Base-by-base conservation (phyloP, 2,888 invertebrate species). In the Sesia apiformis region DNA sequence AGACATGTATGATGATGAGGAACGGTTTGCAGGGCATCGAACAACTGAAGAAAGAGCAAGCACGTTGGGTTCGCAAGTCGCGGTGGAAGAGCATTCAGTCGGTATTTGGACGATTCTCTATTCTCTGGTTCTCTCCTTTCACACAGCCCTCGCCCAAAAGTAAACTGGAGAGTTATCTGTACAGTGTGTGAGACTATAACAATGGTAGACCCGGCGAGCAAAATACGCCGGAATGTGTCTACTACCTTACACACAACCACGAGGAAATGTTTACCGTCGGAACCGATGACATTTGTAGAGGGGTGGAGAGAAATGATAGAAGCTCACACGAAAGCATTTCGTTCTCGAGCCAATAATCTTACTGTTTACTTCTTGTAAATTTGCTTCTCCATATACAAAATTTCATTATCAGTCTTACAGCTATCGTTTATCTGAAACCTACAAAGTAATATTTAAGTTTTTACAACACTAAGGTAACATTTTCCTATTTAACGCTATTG, bases 71-170 rank as follows among this genome's bases (percentile, higher is more conserved):
- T 52, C 96, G 96, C 68, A 96, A 96, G 70, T 97, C 97, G 0
- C 91, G 96, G 53, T 97, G 98, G 95, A 96, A 97, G 91, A 97
- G 97, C 72, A 94, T 99, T 65, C 97, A 98, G 76, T 94, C 97
- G 0, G 99, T 99, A 3, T 99, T 99, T 83, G 99, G 99, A 39
- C 92, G 98, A 7, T 98, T 99, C 83, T 97, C 97, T 0, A 79
- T 98, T 55, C 92, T 95, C 3, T 99, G 99, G 99, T 94, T 98
- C 72, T 97, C 96, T 8, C 98, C 98, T 0, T 98, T 99, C 79
- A 94, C 95, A 5, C 91, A 95, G 61, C 96, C 96, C 4, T 91
- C 94, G 57, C 92, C 93, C 53, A 95, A 95, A 79, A 92, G 93
- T 52, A 95, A 95, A 81, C 90, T 93, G 63, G 95, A 96, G 72